Conservation (phyloP, 2,113 vertebrate genomes). For the Phrynocephalus versicolor region DNA sequence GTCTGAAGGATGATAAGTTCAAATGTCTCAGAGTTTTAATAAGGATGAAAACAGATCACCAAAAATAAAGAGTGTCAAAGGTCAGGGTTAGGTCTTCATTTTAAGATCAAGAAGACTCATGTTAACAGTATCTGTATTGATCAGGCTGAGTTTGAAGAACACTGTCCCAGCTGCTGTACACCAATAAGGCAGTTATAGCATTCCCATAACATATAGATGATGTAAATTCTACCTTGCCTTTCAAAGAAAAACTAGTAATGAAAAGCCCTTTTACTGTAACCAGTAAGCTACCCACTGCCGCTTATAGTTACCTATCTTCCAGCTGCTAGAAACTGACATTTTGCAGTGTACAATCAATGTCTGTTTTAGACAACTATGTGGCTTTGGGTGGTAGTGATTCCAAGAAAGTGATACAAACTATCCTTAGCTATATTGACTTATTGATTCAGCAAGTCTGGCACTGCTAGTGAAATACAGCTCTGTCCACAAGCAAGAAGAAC, state of each 20-base stretch:
- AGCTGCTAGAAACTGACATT: neutral
- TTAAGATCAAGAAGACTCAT: neutral
- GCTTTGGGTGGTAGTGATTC: neutral
- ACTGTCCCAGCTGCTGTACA: neutral
- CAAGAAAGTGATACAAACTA: neutral
- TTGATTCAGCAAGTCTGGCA: neutral
- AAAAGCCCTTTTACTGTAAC: neutral
- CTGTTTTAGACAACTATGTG: slow-evolving; percentile 5
- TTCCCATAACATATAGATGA: neutral
- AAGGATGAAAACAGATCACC: neutral
- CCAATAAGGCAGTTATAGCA: neutral
- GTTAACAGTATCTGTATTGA: neutral
- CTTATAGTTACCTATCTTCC: neutral
- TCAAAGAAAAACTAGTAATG: slow-evolving; percentile 12
- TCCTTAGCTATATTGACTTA: accelerated
- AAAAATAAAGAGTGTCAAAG: neutral
- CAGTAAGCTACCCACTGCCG: accelerated
- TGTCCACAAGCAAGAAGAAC: neutral
- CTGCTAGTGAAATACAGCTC: neutral
- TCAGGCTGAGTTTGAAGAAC: neutral
- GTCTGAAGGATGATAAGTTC: neutral
- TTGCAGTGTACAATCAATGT: neutral
- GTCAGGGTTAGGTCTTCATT: too few species aligned
- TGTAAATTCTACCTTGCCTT: slow-evolving; percentile 11
- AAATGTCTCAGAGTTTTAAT: neutral